These are phyloP conservation scores for Lacerta agilis DNA, from an alignment of 2,797 vertebrate species.

Conservation along the genomic window DNA sequence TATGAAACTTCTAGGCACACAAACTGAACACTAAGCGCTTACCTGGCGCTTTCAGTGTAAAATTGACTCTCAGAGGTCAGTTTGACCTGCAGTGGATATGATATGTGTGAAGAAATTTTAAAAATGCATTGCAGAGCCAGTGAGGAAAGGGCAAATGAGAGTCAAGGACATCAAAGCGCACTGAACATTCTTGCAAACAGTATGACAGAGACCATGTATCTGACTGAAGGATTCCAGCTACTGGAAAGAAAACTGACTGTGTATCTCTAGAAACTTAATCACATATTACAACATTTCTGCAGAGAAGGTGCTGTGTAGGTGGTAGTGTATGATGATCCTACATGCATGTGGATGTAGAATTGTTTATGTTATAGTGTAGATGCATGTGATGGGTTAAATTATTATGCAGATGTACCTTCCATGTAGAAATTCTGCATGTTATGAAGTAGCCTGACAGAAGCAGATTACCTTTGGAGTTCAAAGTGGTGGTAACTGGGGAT, in stretches of 20 bases:
- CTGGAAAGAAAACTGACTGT: neutral
- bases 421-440: neutral
- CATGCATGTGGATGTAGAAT: neutral
- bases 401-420: neutral
- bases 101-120: neutral
- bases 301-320: neutral
- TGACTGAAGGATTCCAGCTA: neutral
- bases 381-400: neutral
- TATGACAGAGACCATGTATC: neutral
- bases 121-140: neutral
- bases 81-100: constrained; percentile 7
- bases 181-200: neutral
- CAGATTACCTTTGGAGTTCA: neutral
- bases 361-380: neutral
- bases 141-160: neutral
- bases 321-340: neutral
- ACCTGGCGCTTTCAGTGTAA: constrained; percentile 6
- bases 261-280: neutral
- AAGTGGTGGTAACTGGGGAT: neutral
- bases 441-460: neutral
- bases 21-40: neutral
- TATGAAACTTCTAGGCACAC: neutral
- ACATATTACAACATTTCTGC: neutral
- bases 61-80: constrained; percentile 11
- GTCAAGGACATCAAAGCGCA: neutral